These are phyloP conservation scores for Chelon labrosus DNA, from an alignment of 2,797 vertebrate genomes.

Conservation along the genomic window DNA sequence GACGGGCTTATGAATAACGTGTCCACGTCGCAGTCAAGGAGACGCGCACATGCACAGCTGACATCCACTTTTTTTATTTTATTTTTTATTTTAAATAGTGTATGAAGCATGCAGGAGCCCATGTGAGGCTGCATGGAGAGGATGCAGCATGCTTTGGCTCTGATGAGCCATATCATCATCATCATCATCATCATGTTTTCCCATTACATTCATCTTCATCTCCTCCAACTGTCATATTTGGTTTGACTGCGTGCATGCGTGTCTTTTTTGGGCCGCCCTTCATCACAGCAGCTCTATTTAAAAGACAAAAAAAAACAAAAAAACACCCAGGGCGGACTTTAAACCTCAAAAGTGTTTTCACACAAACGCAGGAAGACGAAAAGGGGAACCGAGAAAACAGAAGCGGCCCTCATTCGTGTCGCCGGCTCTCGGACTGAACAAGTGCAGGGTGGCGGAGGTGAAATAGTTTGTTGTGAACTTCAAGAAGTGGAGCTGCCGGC, in stretches of 20 bases:
- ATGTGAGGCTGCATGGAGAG: background rate
- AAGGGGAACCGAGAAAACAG: conserved; percentile 57
- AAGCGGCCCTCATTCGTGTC: conserved; percentile 13
- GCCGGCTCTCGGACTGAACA: conserved; percentile 1
- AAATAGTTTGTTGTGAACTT: conserved; percentile 24
- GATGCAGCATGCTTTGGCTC: background rate
- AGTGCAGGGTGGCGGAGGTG: background rate
- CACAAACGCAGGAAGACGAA: conserved; percentile 27
- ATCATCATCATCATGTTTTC: background rate
- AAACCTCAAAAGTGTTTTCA: conserved; percentile 16
- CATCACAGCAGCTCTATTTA: background rate
- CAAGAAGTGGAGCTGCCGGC: background rate
- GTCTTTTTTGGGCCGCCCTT: too few relatives aligned
- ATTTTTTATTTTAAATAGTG: too few relatives aligned
- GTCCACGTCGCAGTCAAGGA: conserved; percentile 58
- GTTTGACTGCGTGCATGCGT: too few relatives aligned
- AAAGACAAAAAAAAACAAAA: too few relatives aligned
- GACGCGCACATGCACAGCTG: conserved; percentile 9
- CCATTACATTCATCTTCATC: background rate
- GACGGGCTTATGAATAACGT: conserved; percentile 42
- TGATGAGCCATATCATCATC: too few relatives aligned
- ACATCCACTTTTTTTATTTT: background rate
- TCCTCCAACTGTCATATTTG: background rate
- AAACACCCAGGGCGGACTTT: background rate
- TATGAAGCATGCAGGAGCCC: background rate